Evolutionary conservation across 2,888 invertebrate genomes (phyloP), one percentile per base, ranked within the genome.

Genomic region (Drosophila histrio): DNA sequence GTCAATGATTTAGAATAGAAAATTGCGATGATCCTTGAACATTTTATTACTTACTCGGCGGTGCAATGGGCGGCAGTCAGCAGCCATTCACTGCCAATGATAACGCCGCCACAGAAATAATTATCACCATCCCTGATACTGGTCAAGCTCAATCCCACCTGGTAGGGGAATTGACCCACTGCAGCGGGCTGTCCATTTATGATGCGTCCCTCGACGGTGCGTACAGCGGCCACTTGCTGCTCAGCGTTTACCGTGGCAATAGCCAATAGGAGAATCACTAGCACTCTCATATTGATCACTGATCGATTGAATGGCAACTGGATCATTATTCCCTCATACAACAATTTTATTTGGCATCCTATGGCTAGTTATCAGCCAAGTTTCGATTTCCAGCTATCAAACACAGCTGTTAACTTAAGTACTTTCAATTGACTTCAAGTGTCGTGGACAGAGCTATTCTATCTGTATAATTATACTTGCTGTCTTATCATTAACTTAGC

Each of bases 61-160:
- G 74, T 56, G 30, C 72, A 76, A 46, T 78, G 78, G 41, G 73
- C 75, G 5, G 77, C 73, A 17, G 70, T 71, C n/a, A 77, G 22
- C 3, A 75, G n/a, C 41, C 59, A 75, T 13, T 53, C 38, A 1
- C 34, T 34, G 8, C 54, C 65, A 32, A 77, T 69, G n/a, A 77
- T 50, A 7, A 61, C 41, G 34, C 74, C 80, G 19, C 82, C 77
- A 24, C 78, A 81, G 43, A 68, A 63, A n/a, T 49, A 53, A 13
- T 21, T 53, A 1, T 53, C 56, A 22, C 50, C 17, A 13, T 5
- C 22, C 13, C 11, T 54, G 41, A 26, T 15, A 24, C 32, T 19
- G 11, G 11, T 11, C 2, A 79, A 61, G 22, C 72, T 46, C 3
- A 82, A 34, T 9, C 76, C 79, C 32, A 77, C 74, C 52, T 76